A percentile compares a stretch with the other conserved stretches of the same genome.
Evolutionary conservation across 1,140 invertebrate genomes (phyloP).

Genomic region (Apis mellifera): DNA sequence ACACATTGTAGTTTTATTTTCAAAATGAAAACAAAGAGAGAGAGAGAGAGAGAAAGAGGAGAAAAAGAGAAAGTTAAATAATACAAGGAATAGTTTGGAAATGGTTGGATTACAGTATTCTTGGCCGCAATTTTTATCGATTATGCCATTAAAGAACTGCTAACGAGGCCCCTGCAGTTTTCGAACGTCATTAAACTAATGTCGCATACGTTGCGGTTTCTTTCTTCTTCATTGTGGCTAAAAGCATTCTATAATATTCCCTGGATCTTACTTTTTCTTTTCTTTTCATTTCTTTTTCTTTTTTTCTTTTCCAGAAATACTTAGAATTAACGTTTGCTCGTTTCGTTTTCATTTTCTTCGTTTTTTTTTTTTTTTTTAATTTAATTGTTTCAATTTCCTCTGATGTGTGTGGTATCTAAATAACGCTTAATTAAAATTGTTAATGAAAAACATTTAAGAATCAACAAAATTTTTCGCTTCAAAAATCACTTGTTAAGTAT

Average conservation of each 20-base stretch:
- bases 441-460: too few species aligned
- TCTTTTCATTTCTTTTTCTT: neutral
- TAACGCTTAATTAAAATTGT: too few species aligned
- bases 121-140: conserved; percentile 9
- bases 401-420: too few species aligned
- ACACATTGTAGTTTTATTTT: too few species aligned
- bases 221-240: neutral
- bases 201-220: neutral
- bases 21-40: too few species aligned
- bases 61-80: neutral
- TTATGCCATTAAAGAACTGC: neutral
- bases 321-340: too few species aligned
- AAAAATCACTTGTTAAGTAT: too few species aligned
- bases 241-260: neutral
- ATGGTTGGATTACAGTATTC: neutral
- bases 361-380: too few species aligned
- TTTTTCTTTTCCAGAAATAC: neutral
- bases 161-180: neutral
- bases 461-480: too few species aligned
- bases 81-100: neutral
- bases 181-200: conserved; percentile 14
- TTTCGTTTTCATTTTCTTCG: neutral
- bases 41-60: too few species aligned
- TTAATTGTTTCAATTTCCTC: too few species aligned
- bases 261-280: neutral